Evolutionary conservation across 1,140 invertebrate genomes (phyloP), one percentile per base, ranked within the genome.

Genomic region (Leptinotarsa undecemlineata): DNA sequence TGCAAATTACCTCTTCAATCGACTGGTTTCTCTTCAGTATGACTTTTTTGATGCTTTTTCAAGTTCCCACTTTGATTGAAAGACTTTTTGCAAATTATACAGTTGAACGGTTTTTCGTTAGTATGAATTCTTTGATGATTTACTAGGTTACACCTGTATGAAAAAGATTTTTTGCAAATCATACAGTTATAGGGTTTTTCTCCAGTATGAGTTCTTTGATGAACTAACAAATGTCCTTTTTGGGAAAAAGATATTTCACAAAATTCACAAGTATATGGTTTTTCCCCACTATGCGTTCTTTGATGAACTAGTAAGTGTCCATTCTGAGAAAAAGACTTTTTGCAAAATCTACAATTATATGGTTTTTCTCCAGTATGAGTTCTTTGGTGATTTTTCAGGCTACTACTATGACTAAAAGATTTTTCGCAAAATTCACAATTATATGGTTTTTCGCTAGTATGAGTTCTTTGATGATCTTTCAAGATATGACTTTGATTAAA

Each of bases 291-390:
- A 61, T 79, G 78, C 1, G 73, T 76, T 48, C 79, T 66, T 68
- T 47, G n/a, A 21, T 69, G 68, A 2, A 17, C 42, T 14, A 17
- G 15, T 66, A 15, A 20, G 21, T 23, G n/a, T 15, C n/a, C 15
- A 15, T 66, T 66, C 13, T 15, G 20, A 33, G 15, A 20, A 21
- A 21, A 66, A 13, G 14, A 88, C 79, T 92, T 89, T 13, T 87
- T 84, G 82, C 92, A 94, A 64, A 88, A 87, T 67, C 86, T 85
- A 81, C 92, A 93, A 77, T 88, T 87, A 82, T 92, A 93, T 0
- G 92, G 92, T 76, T 91, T 88, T 79, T 92, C 90, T 4, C 92
- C 92, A 51, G 91, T 92, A 85, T 93, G 92, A 80, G 91, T 86
- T 79, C 92, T 86, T 76, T 92, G 90, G 84, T 94, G 93, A 21